Percentiles rank a stretch among this genome's conserved stretches.
Conservation (phyloP, 2,888 invertebrate species). For the Orchestes rusci region DNA sequence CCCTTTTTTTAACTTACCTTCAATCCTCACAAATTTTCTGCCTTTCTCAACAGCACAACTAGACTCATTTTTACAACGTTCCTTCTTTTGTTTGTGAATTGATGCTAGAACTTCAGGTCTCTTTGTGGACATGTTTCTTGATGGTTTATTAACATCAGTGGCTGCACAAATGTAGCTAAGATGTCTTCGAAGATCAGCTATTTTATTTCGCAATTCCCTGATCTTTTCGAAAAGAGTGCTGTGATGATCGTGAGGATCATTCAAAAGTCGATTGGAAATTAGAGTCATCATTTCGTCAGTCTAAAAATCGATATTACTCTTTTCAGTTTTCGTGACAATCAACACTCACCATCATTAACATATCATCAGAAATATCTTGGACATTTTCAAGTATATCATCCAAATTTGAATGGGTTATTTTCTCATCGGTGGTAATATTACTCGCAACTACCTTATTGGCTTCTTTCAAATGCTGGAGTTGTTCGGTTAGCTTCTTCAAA, state of each 20-base stretch:
- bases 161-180: constrained; percentile 42
- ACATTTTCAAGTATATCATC: constrained; percentile 38
- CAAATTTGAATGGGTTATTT: constrained; percentile 28
- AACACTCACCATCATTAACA: constrained; percentile 38
- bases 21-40: constrained; percentile 27
- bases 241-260: neutral
- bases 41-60: constrained; percentile 31
- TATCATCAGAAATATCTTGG: constrained; percentile 42
- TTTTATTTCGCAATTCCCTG: constrained; percentile 36
- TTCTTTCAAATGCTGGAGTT: constrained; percentile 43
- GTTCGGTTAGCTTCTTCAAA: constrained; percentile 40
- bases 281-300: constrained; percentile 26
- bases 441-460: constrained; percentile 36
- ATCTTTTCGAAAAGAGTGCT: constrained; percentile 25
- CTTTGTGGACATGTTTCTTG: constrained; percentile 15
- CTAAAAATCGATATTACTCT: constrained; percentile 24
- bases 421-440: constrained; percentile 32
- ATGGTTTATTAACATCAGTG: constrained; percentile 9
- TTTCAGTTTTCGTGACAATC: neutral
- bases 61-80: too few species aligned
- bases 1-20: constrained; percentile 2
- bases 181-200: constrained; percentile 42
- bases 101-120: too few species aligned
- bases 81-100: too few species aligned
- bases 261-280: constrained; percentile 1